Evolutionary conservation across 35 echinoderm and acorn worm species (phyloP), one percentile per base, ranked within the genome.

Genomic region (Apostichopus parvimensis): DNA sequence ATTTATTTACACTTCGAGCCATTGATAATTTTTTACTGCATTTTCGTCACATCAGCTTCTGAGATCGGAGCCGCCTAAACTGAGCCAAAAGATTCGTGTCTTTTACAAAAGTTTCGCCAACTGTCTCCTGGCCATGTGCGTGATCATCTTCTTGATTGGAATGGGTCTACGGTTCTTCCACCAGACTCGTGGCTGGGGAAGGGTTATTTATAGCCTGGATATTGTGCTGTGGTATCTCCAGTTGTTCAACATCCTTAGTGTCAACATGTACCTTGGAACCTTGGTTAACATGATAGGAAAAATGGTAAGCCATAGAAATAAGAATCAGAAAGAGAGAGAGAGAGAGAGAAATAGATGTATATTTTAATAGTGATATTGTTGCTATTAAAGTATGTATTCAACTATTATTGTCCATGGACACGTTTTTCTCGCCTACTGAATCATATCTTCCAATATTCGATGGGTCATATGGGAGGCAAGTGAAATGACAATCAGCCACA

Each of bases 251-350:
- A 92, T 95, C 9, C 90, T 98, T 55, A 98, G 96, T 58, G 93
- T 98, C 56, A 98, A 95, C 53, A 98, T 93, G 82, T 98, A 98
- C 91, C 94, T 98, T 26, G 96, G 96, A 52, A 95, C 96, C 0
- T 91, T 95, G 54, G 94, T 98, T 9, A 98, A 95, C 57, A 98
- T 98, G 96, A 98, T 98, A 6, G 94, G 94, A 22, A 98, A 95
- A 95, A 98, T 98, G 96, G 96, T 98, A 79, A 98, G 96, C 83
- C 45, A 52, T 4, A 9, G 14, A 73, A 34, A 34, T 34, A 2
- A 34, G 28, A 34, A 34, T 34, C 28, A 34, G 0, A 34, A 1
- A 34, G 28, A 34, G 28, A 34, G 28, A 34, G 28, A 34, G 28
- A 34, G 28, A 34, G 28, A 34, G 28, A 34, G 28, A 34, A 34